A percentile compares a stretch with the other conserved stretches of the same genome.
phyloP scores from a whole-genome alignment of 2,797 vertebrate species.

The Cheirogaleus major region DNA sequence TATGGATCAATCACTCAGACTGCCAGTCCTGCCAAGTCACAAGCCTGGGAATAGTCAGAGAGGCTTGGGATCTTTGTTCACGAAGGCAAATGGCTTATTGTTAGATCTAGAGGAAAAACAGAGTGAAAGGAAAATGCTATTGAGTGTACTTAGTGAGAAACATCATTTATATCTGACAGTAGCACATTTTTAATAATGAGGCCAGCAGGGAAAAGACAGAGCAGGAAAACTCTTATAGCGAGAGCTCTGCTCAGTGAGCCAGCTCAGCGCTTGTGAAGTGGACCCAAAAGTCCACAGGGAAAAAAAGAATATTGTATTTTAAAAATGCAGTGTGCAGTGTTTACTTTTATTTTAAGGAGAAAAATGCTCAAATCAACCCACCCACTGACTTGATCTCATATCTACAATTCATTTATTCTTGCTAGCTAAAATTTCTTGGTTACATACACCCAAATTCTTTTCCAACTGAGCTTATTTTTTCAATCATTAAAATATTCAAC shows the following conservation, averaged over 20 bases:
- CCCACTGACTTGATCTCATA: constrained; percentile 6
- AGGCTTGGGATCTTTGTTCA: constrained; percentile 60
- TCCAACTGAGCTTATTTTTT: not conserved
- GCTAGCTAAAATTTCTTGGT: not conserved
- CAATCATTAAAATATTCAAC: not conserved
- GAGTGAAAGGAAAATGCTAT: constrained; percentile 64
- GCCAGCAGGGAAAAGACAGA: constrained; percentile 64
- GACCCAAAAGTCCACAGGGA: constrained; percentile 34
- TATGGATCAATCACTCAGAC: constrained; percentile 62
- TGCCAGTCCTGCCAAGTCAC: constrained; percentile 57
- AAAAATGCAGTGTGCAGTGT: constrained; percentile 17
- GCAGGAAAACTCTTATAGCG: constrained; percentile 19
- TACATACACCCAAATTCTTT: constrained; percentile 32
- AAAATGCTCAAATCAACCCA: constrained; percentile 15
- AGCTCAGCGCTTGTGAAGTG: constrained; percentile 59
- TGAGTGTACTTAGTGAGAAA: constrained; percentile 68
- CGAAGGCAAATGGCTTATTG: constrained; percentile 72
- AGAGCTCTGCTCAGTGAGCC: constrained; percentile 15
- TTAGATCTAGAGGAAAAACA: constrained; percentile 62
- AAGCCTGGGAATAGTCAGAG: constrained; percentile 66
- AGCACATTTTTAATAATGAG: constrained; percentile 78
- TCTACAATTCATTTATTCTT: constrained; percentile 17
- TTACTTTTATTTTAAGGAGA: constrained; percentile 50
- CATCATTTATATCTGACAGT: constrained; percentile 72
- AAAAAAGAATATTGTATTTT: constrained; percentile 38